These are phyloP conservation scores for Drosophila cyrtoloma DNA, from an alignment of 2,888 invertebrate species.

Conservation along the genomic window DNA sequence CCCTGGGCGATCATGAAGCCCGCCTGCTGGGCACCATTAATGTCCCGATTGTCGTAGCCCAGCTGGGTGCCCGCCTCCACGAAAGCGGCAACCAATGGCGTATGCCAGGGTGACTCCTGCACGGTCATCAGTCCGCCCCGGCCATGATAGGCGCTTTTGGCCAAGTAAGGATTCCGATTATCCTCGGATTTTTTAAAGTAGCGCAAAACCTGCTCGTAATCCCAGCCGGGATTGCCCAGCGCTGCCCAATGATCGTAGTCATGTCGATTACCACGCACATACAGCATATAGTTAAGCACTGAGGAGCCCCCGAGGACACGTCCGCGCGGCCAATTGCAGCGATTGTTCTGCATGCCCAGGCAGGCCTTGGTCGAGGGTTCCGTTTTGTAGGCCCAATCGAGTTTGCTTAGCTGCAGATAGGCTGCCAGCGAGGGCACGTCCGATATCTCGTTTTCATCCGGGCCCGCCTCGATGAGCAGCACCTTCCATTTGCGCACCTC, in stretches of 20 bases:
- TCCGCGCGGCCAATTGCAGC: constrained; percentile 95
- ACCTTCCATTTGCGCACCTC: constrained; percentile 92
- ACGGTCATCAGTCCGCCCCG: constrained; percentile 91
- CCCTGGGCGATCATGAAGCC: constrained; percentile 94
- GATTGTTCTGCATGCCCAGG: constrained; percentile 92
- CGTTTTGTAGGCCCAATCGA: constrained; percentile 96
- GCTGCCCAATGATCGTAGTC: constrained; percentile 96
- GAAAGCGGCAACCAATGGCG: constrained; percentile 92
- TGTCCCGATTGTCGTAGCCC: constrained; percentile 93
- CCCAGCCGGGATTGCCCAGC: constrained; percentile 95
- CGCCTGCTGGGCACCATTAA: constrained; percentile 92
- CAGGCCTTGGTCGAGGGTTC: constrained; percentile 93
- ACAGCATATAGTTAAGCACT: constrained; percentile 95
- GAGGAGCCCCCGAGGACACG: constrained; percentile 96
- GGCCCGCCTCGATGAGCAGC: constrained; percentile 93
- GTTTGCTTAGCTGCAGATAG: constrained; percentile 93
- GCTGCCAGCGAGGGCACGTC: constrained; percentile 95
- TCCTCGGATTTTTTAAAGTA: constrained; percentile 97
- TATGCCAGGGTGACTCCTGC: constrained; percentile 94
- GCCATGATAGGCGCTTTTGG: constrained; percentile 88
- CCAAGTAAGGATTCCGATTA: constrained; percentile 93
- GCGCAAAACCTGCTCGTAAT: constrained; percentile 92
- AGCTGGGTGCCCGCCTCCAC: constrained; percentile 93
- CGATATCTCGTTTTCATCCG: constrained; percentile 94
- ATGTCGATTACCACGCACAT: constrained; percentile 92